These are phyloP conservation scores for Pachypanchax playfairii DNA, from an alignment of 2,113 vertebrate species.

Conservation along the genomic window DNA sequence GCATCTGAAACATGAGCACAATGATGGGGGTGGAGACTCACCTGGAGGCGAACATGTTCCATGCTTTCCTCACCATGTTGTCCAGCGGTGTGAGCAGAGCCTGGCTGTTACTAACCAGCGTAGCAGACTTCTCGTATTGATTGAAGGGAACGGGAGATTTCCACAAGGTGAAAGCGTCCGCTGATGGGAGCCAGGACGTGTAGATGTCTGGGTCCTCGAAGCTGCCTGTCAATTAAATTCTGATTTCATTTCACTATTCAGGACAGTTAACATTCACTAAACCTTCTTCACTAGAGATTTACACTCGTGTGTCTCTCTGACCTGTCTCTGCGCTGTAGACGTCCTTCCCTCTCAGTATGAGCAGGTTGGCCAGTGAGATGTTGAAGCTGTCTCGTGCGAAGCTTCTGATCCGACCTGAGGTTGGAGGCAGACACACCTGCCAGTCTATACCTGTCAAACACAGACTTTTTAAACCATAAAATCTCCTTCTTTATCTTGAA, in stretches of 20 bases:
- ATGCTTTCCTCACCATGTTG: conserved; percentile 90
- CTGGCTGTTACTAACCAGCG: conserved; percentile 94
- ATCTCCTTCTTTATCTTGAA: neutral
- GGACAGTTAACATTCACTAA: neutral
- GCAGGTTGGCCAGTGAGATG: conserved; percentile 90
- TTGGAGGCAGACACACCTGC: conserved; percentile 80
- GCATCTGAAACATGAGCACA: neutral
- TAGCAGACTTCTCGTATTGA: conserved; percentile 91
- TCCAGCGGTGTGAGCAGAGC: conserved; percentile 88
- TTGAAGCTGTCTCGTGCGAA: conserved; percentile 80
- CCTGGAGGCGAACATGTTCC: conserved; percentile 99
- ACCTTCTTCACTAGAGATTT: too few relatives aligned
- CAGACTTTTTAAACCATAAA: neutral
- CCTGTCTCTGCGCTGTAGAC: conserved; percentile 81
- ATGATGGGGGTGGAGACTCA: conserved; percentile 70
- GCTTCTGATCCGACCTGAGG: conserved; percentile 48
- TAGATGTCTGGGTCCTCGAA: conserved; percentile 89
- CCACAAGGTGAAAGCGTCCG: conserved; percentile 82
- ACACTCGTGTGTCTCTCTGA: too few relatives aligned
- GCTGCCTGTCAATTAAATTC: conserved; percentile 68
- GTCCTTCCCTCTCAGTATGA: conserved; percentile 92
- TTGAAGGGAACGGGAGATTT: conserved; percentile 87
- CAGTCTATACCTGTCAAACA: conserved; percentile 87
- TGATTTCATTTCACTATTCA: neutral
- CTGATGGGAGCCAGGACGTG: conserved; percentile 85